Evolutionary conservation across 2,113 vertebrate genomes (phyloP), one percentile per base, ranked within the genome.

Genomic region (Mugil cephalus): DNA sequence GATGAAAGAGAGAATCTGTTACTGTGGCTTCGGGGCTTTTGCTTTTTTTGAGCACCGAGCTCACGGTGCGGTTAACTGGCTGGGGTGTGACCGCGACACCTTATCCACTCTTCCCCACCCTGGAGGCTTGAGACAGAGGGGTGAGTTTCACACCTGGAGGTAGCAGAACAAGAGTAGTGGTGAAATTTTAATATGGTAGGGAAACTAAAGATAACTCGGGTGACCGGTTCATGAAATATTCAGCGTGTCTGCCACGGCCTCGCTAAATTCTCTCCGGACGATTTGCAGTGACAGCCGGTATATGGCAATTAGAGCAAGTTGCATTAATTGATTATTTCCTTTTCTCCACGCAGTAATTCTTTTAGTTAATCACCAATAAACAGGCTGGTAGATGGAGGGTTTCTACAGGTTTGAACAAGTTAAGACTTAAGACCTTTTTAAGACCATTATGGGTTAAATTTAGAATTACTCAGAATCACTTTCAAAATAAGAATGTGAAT

Each of bases 81-180:
- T 13, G 14, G 87, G 90, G 83, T 84, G 86, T 87, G 86, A 64
- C 86, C 42, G 1, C 81, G 88, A 91, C 79, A 93, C 75, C 58
- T 62, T 88, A 92, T 90, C 86, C 83, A 70, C 75, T 47, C 72
- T 75, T 67, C 51, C 69, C 70, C 67, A 76, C 74, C 78, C 84
- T 46, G 56, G 30, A 84, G 79, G 72, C 73, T 34, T 52, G 69
- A 82, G 59, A 77, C 47, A 19, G 39, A 69, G 60, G 74, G 40
- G 56, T 74, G 62, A 84, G 86, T 91, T 92, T 93, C 82, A 89
- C 89, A 91, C 87, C 92, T 89, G 68, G 52, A 88, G 87, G 80
- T 68, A 65, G 43, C 70, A 69, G 72, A 90, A 90, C 84, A 91
- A 88, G 86, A 86, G 83, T 69, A 17, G 61, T 48, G 69, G 72